Percentiles rank a stretch among this genome's conserved stretches.
These are phyloP conservation scores for Biston betularia DNA, from an alignment of 2,888 invertebrate genomes.

Conservation along the genomic window DNA sequence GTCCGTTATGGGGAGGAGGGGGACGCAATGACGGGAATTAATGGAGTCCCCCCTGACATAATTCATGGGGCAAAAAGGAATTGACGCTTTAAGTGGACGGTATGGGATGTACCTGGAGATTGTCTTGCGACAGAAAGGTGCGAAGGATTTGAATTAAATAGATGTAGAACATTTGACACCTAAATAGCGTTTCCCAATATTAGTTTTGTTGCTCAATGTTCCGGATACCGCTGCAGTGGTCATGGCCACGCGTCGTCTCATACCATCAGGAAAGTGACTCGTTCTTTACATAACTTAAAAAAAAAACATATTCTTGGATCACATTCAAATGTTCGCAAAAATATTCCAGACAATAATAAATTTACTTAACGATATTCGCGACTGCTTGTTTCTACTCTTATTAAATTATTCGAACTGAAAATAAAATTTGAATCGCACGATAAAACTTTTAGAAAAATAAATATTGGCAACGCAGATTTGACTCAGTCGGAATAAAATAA, in stretches of 20 bases:
- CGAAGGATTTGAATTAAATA: not conserved
- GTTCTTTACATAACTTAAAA: no score
- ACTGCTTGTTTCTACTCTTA: not conserved
- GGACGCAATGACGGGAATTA: conserved; percentile 58
- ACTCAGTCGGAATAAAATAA: conserved; percentile 19
- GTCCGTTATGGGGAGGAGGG: conserved; percentile 25
- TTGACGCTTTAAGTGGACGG: conserved; percentile 26
- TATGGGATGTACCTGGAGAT: conserved; percentile 26
- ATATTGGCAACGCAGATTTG: conserved; percentile 23
- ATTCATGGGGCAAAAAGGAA: conserved; percentile 53
- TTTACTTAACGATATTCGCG: conserved; percentile 4
- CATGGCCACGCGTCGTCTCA: no score
- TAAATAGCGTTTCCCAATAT: no score
- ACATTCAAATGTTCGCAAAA: not conserved
- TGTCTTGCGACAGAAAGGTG: conserved; percentile 10
- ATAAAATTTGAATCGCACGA: conserved; percentile 15
- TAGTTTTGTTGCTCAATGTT: no score
- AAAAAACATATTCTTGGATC: not conserved
- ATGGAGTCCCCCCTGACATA: conserved; percentile 52
- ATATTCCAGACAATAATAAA: not conserved
- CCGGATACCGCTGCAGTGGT: no score
- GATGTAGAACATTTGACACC: no score
- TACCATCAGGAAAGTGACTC: no score
- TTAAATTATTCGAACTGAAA: conserved; percentile 7
- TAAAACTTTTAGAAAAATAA: conserved; percentile 23